Evolutionary conservation across 2,113 vertebrate genomes (phyloP).

Genomic region (Malurus melanocephalus): DNA sequence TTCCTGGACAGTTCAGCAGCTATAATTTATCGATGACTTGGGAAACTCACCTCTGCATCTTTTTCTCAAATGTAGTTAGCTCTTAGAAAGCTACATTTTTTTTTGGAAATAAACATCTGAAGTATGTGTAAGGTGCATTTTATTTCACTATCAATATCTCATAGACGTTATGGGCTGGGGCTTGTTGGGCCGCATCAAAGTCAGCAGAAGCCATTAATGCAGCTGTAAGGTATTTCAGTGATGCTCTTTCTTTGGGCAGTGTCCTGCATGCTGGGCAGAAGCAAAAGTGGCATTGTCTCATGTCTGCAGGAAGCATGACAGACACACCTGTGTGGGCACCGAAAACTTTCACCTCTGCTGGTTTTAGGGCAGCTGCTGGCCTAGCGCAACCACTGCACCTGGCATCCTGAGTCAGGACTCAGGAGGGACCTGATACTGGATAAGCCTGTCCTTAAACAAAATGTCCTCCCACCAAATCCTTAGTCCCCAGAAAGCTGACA

Average conservation of each 20-base stretch:
- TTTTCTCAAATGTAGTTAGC: neutral
- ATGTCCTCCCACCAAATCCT: neutral
- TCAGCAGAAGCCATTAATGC: neutral
- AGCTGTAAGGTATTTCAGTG: neutral
- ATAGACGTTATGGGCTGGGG: neutral
- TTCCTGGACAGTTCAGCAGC: neutral
- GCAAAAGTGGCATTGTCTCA: neutral
- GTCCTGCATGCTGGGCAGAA: neutral
- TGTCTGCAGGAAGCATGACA: neutral
- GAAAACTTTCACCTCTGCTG: neutral
- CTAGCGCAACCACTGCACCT: neutral
- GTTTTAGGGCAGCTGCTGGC: neutral
- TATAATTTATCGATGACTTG: neutral
- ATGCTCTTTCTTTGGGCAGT: neutral
- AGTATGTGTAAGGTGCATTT: neutral
- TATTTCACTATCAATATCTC: neutral
- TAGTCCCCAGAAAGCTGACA: neutral
- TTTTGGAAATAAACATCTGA: neutral
- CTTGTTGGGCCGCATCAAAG: neutral
- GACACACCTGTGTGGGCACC: neutral
- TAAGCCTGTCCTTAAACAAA: neutral
- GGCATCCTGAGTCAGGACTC: neutral
- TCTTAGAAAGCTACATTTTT: neutral
- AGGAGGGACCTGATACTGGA: neutral
- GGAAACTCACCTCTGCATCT: neutral